A percentile compares a stretch with the other conserved stretches of the same genome.
Evolutionary conservation across 2,797 vertebrate species (phyloP).

Genomic region (Sylvia borin): DNA sequence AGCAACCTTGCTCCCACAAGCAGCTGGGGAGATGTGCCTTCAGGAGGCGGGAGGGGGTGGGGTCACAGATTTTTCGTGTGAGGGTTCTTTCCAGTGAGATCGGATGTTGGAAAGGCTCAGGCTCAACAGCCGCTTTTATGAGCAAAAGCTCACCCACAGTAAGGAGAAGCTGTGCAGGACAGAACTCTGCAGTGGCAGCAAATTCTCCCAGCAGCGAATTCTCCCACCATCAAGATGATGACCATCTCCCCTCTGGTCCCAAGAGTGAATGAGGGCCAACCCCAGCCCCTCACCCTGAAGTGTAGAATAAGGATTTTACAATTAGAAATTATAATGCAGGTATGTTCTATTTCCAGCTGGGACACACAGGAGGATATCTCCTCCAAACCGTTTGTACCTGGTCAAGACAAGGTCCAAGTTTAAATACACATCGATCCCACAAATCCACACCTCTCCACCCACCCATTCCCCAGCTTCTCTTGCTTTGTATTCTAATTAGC

Average conservation of each 20-base stretch:
- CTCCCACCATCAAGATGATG: rapidly evolving
- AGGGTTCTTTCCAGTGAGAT: neutral
- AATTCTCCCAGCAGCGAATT: neutral
- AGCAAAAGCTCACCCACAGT: neutral
- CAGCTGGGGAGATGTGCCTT: rapidly evolving
- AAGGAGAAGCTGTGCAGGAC: neutral
- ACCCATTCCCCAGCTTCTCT: neutral
- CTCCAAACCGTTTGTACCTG: neutral
- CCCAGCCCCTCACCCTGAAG: neutral
- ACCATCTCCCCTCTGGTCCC: neutral
- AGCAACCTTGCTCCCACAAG: neutral
- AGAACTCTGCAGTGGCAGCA: rapidly evolving
- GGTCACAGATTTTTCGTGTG: neutral
- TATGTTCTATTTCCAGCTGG: neutral
- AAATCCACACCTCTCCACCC: neutral
- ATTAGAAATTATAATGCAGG: neutral
- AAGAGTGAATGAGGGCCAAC: neutral
- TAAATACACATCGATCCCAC: neutral
- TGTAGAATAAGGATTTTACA: neutral
- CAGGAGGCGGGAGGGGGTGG: rapidly evolving
- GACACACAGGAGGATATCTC: neutral
- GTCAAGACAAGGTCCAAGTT: neutral
- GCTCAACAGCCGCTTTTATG: neutral
- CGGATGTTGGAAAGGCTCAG: rapidly evolving
- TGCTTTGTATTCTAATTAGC: neutral